phyloP scores from a whole-genome alignment of 1,140 invertebrate genomes.

The Tribolium madens region DNA sequence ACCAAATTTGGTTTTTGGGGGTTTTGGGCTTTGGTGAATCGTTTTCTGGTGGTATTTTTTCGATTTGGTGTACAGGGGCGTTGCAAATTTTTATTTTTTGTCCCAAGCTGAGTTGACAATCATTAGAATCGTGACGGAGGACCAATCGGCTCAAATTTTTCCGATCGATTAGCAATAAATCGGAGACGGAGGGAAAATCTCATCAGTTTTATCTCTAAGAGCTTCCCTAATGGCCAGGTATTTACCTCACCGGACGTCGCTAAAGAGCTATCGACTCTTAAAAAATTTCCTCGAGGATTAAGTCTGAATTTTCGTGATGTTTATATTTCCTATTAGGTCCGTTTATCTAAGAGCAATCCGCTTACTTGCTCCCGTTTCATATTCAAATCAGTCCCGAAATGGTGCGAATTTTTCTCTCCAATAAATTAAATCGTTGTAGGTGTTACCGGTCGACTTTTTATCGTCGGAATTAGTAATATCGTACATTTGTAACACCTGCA shows the following conservation, averaged over 20 bases:
- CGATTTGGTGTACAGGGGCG: too few species aligned
- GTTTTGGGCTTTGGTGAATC: too few species aligned
- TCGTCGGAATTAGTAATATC: slow-evolving; percentile 61
- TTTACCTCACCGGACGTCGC: slow-evolving; percentile 2
- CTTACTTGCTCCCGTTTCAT: too few species aligned
- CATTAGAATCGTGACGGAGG: background rate
- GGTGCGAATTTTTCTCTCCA: background rate
- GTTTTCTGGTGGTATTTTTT: too few species aligned
- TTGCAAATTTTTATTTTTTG: too few species aligned
- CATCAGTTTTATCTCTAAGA: slow-evolving; percentile 18
- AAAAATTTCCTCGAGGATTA: too few species aligned
- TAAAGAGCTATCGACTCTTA: background rate
- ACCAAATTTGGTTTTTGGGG: too few species aligned
- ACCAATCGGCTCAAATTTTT: slow-evolving; percentile 4
- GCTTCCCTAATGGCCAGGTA: slow-evolving; percentile 27
- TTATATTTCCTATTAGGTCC: too few species aligned
- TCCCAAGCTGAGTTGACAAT: too few species aligned
- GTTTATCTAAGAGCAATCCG: too few species aligned
- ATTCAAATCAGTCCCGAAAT: too few species aligned
- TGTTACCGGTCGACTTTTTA: slow-evolving; percentile 52
- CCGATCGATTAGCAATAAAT: background rate
- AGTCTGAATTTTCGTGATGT: too few species aligned
- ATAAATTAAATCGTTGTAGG: slow-evolving; percentile 47
- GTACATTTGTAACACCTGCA: slow-evolving; percentile 63
- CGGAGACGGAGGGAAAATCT: background rate